Conservation (phyloP, 2,797 vertebrate species). For the Enteromius afrohamiltoni region DNA sequence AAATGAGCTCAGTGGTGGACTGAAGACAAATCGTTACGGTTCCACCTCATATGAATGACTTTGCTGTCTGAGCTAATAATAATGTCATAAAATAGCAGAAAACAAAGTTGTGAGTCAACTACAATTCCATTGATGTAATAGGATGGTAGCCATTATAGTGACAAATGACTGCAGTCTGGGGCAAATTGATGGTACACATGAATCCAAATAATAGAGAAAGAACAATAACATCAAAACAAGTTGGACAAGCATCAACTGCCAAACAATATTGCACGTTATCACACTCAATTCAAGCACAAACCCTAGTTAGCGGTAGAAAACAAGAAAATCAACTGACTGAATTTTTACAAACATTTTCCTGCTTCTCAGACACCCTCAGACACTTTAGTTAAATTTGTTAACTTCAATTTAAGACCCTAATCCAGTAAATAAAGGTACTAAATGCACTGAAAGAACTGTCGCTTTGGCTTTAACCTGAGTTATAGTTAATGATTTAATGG, state of each 20-base stretch:
- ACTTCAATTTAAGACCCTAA: not conserved
- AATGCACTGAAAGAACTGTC: constrained; percentile 10
- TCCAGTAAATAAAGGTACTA: constrained; percentile 20
- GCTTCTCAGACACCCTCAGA: not conserved
- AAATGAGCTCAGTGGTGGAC: constrained; percentile 37
- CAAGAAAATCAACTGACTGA: not conserved
- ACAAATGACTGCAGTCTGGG: constrained; percentile 9
- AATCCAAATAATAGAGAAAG: constrained; percentile 26
- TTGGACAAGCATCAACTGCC: constrained; percentile 17
- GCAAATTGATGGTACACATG: constrained; percentile 1
- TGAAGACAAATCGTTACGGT: not conserved
- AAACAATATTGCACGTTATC: not conserved
- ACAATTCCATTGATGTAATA: constrained; percentile 33
- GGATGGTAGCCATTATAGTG: constrained; percentile 22
- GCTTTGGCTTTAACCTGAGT: constrained; percentile 17
- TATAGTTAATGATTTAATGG: constrained; percentile 24
- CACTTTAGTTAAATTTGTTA: not conserved
- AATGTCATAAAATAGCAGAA: constrained; percentile 31
- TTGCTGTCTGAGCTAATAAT: constrained; percentile 35
- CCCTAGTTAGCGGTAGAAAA: not conserved
- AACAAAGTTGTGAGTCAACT: constrained; percentile 31
- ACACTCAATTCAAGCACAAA: not conserved
- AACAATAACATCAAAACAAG: constrained; percentile 33
- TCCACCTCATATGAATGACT: constrained; percentile 31
- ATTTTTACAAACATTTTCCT: constrained; percentile 6